Conservation (phyloP, 2,888 invertebrate species). For the Mylabris sibirica region DNA sequence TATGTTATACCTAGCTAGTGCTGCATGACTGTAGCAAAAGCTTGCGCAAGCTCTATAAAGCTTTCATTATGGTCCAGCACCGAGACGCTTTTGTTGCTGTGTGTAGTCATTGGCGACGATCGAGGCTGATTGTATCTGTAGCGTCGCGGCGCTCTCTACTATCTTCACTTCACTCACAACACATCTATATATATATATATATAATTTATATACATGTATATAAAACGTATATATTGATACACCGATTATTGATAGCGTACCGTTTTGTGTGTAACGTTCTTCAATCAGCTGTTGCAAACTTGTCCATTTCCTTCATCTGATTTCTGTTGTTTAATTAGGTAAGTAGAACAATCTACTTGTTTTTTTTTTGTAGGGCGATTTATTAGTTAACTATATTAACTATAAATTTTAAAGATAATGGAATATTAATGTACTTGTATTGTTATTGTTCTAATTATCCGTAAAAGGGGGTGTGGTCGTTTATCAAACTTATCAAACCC, state of each 20-base stretch:
- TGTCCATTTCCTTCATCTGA: neutral
- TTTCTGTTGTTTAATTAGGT: slow-evolving; percentile 17
- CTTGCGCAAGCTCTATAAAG: slow-evolving; percentile 40
- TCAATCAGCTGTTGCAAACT: slow-evolving; percentile 21
- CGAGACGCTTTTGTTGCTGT: slow-evolving; percentile 43
- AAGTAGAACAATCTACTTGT: slow-evolving; percentile 23
- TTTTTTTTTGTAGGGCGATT: neutral
- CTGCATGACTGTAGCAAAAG: slow-evolving; percentile 40
- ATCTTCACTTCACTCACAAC: neutral
- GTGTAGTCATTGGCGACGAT: slow-evolving; percentile 51
- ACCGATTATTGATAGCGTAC: slow-evolving; percentile 31
- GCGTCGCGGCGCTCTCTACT: slow-evolving; percentile 35
- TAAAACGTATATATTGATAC: slow-evolving; percentile 8
- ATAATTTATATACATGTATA: neutral
- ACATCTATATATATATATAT: neutral
- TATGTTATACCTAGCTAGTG: slow-evolving; percentile 25
- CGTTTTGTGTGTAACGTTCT: slow-evolving; percentile 19
- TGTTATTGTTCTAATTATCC: neutral
- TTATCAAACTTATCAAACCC: neutral
- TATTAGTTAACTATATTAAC: neutral
- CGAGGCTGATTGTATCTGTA: slow-evolving; percentile 41
- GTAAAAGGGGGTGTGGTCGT: slow-evolving; percentile 14
- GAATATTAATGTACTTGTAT: neutral
- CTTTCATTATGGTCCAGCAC: slow-evolving; percentile 43
- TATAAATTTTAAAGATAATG: neutral